These are phyloP conservation scores for Cottus gobio DNA, from an alignment of 2,113 vertebrate species.

Conservation along the genomic window DNA sequence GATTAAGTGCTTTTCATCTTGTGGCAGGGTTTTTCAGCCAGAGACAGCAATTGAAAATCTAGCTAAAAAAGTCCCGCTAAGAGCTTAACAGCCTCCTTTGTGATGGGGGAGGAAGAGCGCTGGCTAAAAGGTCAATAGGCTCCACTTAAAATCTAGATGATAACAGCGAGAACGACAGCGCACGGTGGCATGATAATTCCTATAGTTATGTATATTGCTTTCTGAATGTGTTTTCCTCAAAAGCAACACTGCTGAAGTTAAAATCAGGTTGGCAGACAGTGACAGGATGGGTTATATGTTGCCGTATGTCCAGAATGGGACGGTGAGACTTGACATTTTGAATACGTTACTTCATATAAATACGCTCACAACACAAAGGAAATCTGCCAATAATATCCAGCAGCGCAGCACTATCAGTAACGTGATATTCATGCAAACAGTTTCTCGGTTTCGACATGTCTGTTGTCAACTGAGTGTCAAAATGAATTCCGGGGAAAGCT, in stretches of 20 bases:
- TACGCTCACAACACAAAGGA: neutral
- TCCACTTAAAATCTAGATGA: constrained; percentile 66
- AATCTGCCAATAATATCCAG: neutral
- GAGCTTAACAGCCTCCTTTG: constrained; percentile 69
- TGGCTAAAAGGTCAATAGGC: constrained; percentile 71
- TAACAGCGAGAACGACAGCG: constrained; percentile 42
- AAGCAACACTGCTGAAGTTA: neutral
- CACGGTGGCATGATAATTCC: constrained; percentile 44
- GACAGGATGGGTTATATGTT: neutral
- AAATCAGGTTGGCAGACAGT: constrained; percentile 2
- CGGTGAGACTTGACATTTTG: neutral
- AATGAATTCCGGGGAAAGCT: constrained; percentile 6
- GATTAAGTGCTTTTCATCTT: constrained; percentile 82
- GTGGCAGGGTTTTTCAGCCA: constrained; percentile 55
- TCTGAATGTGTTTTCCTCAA: constrained; percentile 6
- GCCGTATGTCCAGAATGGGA: neutral
- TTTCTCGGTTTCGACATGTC: constrained; percentile 5
- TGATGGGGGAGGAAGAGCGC: constrained; percentile 59
- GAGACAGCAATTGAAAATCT: constrained; percentile 63
- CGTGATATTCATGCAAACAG: constrained; percentile 7
- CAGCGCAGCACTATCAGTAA: neutral
- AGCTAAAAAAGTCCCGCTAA: constrained; percentile 69
- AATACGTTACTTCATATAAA: constrained; percentile 1
- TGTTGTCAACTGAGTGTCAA: constrained; percentile 27
- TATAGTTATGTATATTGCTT: constrained; percentile 5